A percentile compares a stretch with the other conserved stretches of the same genome.
phyloP scores from a whole-genome alignment of 2,797 vertebrate genomes.

The Sebastes steindachneri region DNA sequence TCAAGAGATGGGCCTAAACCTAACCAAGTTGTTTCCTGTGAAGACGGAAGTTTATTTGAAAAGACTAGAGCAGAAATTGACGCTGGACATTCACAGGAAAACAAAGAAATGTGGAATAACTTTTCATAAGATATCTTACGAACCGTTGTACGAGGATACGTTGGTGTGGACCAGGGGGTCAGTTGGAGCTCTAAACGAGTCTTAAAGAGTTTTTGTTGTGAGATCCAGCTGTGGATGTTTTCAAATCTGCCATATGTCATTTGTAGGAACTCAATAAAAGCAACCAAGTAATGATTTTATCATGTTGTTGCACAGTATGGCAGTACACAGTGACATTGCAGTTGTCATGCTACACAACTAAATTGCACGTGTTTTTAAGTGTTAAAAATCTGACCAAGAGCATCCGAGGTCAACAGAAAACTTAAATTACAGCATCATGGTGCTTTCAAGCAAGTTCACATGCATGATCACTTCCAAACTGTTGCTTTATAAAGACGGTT shows the following conservation, averaged over 20 bases:
- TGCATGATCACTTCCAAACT: conserved; percentile 25
- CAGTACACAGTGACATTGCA: not conserved
- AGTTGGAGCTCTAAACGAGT: not conserved
- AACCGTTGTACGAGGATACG: too few species aligned
- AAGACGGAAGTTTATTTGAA: too few species aligned
- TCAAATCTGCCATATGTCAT: not conserved
- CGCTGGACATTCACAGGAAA: too few species aligned
- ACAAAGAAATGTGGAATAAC: too few species aligned
- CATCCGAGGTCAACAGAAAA: conserved; percentile 25
- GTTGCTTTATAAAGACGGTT: conserved; percentile 4
- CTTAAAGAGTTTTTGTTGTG: not conserved
- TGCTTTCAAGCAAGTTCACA: conserved; percentile 15
- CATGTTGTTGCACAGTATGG: not conserved
- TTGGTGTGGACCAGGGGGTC: not conserved
- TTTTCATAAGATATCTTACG: too few species aligned
- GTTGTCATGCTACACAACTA: not conserved
- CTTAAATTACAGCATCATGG: not conserved
- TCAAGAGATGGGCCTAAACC: too few species aligned
- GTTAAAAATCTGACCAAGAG: conserved; percentile 1
- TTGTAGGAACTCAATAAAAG: not conserved
- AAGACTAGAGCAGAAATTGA: too few species aligned
- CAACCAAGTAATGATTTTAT: not conserved
- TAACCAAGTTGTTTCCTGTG: too few species aligned
- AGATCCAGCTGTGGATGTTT: not conserved
- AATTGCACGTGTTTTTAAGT: not conserved